Percentiles rank a stretch among this genome's conserved stretches.
phyloP scores from a whole-genome alignment of 2,888 invertebrate species.

The Magallana nippona region DNA sequence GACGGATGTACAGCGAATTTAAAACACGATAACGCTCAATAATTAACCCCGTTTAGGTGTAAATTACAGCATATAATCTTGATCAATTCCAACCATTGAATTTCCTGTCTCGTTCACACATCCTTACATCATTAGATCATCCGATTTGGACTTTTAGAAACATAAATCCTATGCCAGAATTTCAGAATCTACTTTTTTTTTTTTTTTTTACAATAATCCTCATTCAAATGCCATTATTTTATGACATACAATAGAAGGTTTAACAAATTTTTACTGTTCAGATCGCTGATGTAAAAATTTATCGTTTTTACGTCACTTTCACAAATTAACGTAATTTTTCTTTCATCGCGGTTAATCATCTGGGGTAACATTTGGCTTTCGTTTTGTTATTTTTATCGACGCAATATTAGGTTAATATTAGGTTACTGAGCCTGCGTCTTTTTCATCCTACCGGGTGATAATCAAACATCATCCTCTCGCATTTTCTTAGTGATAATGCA shows the following conservation, averaged over 20 bases:
- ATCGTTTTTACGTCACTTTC: too few relatives aligned
- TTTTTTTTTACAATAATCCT: too few relatives aligned
- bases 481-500: conserved; percentile 12
- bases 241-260: too few relatives aligned
- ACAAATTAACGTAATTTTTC: too few relatives aligned
- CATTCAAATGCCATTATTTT: too few relatives aligned
- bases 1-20: conserved; percentile 1
- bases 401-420: conserved; percentile 8
- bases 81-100: conserved; percentile 27
- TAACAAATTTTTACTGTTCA: too few relatives aligned
- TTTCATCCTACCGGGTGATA: background rate
- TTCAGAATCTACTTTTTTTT: too few relatives aligned
- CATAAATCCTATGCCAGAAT: too few relatives aligned
- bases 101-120: background rate
- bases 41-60: conserved; percentile 24
- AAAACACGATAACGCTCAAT: background rate
- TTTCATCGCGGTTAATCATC: too few relatives aligned
- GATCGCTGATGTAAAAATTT: too few relatives aligned
- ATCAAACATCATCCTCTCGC: background rate
- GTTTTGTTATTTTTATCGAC: background rate
- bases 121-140: background rate
- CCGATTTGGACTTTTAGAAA: background rate
- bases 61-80: conserved; percentile 17
- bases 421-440: background rate
- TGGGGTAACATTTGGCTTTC: background rate